phyloP scores from a whole-genome alignment of 2,888 invertebrate species.

The Phrixothrix hirtus region DNA sequence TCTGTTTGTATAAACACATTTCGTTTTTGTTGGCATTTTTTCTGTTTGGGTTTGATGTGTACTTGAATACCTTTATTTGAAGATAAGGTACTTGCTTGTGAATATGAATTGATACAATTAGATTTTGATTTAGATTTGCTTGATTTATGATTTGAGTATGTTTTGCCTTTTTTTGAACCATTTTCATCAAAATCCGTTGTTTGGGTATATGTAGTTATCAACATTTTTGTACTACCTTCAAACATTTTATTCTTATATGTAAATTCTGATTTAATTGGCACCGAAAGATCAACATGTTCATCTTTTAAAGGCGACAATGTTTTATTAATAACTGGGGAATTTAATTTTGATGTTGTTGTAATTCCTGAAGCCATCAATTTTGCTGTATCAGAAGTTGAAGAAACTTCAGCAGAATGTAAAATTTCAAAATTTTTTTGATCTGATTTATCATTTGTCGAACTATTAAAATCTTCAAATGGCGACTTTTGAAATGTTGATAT shows the following conservation, averaged over 20 bases:
- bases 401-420: slow-evolving; percentile 18
- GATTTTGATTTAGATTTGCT: neutral
- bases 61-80: neutral
- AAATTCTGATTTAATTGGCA: too few relatives aligned
- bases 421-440: slow-evolving; percentile 3
- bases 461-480: too few relatives aligned
- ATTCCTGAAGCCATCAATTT: neutral
- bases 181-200: neutral
- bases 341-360: neutral
- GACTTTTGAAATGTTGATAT: too few relatives aligned
- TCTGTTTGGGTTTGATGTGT: slow-evolving; percentile 1
- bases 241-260: too few relatives aligned
- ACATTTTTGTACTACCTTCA: too few relatives aligned
- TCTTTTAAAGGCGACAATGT: neutral
- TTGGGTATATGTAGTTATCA: slow-evolving; percentile 8
- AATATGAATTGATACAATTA: neutral
- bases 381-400: slow-evolving; percentile 11
- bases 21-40: neutral
- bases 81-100: neutral
- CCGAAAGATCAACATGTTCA: too few relatives aligned
- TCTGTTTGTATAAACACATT: slow-evolving; percentile 11
- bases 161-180: neutral
- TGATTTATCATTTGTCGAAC: too few relatives aligned
- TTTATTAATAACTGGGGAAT: neutral
- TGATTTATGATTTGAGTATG: neutral